Percentiles rank a stretch among this genome's conserved stretches.
Conservation (phyloP, 2,797 vertebrate genomes). For the Gymnoscopelus microlampas region DNA sequence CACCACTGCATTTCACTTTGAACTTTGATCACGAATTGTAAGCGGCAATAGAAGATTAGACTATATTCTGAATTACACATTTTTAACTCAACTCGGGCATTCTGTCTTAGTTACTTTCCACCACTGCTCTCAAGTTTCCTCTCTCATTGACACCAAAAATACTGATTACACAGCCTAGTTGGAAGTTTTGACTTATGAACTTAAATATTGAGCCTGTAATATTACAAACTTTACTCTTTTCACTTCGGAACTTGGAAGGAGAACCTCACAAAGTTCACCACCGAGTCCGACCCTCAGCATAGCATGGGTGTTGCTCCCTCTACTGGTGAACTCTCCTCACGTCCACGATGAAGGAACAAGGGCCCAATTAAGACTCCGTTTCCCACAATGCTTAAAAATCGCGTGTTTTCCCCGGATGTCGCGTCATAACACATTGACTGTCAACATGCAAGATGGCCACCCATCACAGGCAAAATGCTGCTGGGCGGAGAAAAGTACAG, state of each 20-base stretch:
- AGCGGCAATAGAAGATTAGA: neutral
- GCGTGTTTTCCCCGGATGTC: conserved; percentile 83
- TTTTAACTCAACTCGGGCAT: too few species aligned
- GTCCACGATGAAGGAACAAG: neutral
- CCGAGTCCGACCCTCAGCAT: neutral
- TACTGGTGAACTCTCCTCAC: neutral
- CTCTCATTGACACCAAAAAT: too few species aligned
- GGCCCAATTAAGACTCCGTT: conserved; percentile 51
- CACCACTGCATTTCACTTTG: conserved; percentile 18
- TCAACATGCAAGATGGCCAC: conserved; percentile 99
- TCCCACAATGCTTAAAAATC: conserved; percentile 58
- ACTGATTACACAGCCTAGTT: too few species aligned
- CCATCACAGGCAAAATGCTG: conserved; percentile 98
- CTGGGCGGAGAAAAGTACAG: conserved; percentile 99
- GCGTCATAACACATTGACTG: conserved; percentile 82
- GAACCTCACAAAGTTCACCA: too few species aligned
- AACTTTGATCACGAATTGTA: neutral
- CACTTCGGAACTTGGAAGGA: too few species aligned
- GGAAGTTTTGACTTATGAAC: too few species aligned
- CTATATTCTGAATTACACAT: too few species aligned
- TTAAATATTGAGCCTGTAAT: too few species aligned
- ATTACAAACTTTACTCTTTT: too few species aligned
- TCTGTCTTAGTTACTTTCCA: too few species aligned
- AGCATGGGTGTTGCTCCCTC: conserved; percentile 3
- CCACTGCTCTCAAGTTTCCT: too few species aligned